A percentile compares a stretch with the other conserved stretches of the same genome.
These are phyloP conservation scores for Chlorospingus semifuscus DNA, from an alignment of 2,797 vertebrate genomes.

Conservation along the genomic window DNA sequence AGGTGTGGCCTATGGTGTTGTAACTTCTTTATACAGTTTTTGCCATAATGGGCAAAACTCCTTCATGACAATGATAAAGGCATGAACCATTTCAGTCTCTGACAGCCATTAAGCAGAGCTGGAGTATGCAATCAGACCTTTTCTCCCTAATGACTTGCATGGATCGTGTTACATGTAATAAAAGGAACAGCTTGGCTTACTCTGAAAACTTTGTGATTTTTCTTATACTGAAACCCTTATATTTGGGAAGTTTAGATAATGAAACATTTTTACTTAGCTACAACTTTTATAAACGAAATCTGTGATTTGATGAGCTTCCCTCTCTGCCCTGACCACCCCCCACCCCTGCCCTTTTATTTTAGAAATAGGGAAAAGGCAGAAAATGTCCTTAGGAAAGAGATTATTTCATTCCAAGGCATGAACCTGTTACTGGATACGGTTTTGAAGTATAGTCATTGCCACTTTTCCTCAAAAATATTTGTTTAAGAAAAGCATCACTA, in stretches of 20 bases:
- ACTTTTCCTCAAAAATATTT: neutral
- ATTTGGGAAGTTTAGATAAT: neutral
- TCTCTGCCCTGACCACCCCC: no score
- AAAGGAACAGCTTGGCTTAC: neutral
- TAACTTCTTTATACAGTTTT: neutral
- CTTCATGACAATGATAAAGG: neutral
- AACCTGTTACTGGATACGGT: neutral
- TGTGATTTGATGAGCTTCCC: neutral
- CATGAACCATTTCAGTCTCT: neutral
- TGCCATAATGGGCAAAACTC: neutral
- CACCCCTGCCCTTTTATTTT: neutral
- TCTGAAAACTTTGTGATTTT: neutral
- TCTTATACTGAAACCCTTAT: neutral
- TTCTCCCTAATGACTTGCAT: neutral
- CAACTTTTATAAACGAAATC: neutral
- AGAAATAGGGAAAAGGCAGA: neutral
- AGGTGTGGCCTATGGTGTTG: rapidly evolving
- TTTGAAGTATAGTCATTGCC: neutral
- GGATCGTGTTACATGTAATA: neutral
- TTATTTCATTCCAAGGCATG: neutral
- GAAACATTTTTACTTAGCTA: neutral
- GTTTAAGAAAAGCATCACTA: neutral
- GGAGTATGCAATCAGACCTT: neutral
- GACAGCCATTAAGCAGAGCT: neutral
- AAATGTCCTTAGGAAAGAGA: neutral